Percentiles rank a stretch among this genome's conserved stretches.
phyloP scores from a whole-genome alignment of 2,797 vertebrate genomes.

The Cyprinella venusta region DNA sequence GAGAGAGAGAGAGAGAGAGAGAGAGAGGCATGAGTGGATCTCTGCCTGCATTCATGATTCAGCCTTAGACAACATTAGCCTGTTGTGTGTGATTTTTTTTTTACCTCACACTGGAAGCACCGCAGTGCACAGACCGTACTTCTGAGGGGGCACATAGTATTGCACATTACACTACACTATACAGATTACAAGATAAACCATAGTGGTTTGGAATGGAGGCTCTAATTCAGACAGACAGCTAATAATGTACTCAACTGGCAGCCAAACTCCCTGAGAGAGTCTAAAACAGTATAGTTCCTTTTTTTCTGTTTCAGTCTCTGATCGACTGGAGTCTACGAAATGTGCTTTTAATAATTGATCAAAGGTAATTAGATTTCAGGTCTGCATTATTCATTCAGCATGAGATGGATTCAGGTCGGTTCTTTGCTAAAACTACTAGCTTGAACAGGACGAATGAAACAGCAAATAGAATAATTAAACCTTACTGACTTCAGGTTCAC shows the following conservation, averaged over 20 bases:
- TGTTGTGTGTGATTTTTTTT: slow-evolving; percentile 26
- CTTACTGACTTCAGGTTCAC: background rate
- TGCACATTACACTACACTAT: background rate
- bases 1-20: background rate
- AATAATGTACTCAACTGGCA: slow-evolving; percentile 12
- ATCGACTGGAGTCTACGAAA: slow-evolving; percentile 59
- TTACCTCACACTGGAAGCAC: slow-evolving; percentile 30
- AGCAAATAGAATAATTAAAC: background rate
- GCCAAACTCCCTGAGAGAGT: slow-evolving; percentile 1
- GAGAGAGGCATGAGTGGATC: slow-evolving; percentile 2
- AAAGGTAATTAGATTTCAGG: slow-evolving; percentile 72
- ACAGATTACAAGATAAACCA: slow-evolving; percentile 7
- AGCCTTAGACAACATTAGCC: slow-evolving; percentile 25
- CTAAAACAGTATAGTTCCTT: background rate
- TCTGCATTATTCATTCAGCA: slow-evolving; percentile 69
- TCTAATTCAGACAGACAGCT: background rate
- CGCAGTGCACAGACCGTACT: slow-evolving; percentile 3
- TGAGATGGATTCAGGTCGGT: slow-evolving; percentile 59
- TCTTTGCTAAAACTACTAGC: slow-evolving; percentile 44
- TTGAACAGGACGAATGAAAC: slow-evolving; percentile 22
- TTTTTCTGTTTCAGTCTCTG: slow-evolving; percentile 42
- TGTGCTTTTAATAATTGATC: slow-evolving; percentile 75
- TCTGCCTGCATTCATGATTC: slow-evolving; percentile 26
- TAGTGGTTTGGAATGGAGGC: background rate
- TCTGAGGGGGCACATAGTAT: background rate